Conservation (phyloP, 2,797 vertebrate species). For the Lophura swinhoii region DNA sequence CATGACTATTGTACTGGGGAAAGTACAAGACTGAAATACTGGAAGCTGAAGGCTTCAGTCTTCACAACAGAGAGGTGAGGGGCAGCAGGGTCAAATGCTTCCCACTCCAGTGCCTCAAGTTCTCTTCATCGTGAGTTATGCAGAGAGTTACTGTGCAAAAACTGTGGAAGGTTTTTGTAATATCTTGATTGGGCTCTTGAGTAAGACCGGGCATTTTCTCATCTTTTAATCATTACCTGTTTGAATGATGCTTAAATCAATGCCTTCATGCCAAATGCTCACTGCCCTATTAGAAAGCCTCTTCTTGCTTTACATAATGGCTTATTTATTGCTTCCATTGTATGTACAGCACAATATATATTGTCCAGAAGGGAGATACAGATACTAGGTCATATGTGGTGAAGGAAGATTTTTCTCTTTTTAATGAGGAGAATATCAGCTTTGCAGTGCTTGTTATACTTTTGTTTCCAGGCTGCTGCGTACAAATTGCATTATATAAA, state of each 20-base stretch:
- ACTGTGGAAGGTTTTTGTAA: not conserved
- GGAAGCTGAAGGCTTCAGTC: not conserved
- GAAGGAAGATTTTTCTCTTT: slow-evolving; percentile 29
- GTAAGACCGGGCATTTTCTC: slow-evolving; percentile 33
- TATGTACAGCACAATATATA: not conserved
- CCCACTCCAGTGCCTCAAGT: not conserved
- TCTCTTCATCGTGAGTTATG: not conserved
- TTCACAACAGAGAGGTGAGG: not conserved
- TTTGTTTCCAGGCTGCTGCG: slow-evolving; percentile 16
- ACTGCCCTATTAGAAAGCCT: not conserved
- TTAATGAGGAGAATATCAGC: slow-evolving; percentile 32
- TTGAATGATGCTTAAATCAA: slow-evolving; percentile 52
- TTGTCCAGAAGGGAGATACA: slow-evolving; percentile 14
- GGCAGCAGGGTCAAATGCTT: not conserved
- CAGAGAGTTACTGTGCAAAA: not conserved
- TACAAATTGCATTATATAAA: slow-evolving; percentile 12
- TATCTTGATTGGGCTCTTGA: slow-evolving; percentile 11
- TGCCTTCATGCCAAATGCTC: slow-evolving; percentile 5
- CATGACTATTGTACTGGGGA: fast-evolving
- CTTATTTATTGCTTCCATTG: slow-evolving; percentile 48
- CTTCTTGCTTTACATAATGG: slow-evolving; percentile 16
- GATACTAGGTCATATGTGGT: not conserved
- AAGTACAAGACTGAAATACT: not conserved
- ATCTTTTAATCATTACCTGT: slow-evolving; percentile 50
- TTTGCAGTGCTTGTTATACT: slow-evolving; percentile 7